Conservation (phyloP, 2,888 invertebrate species). For the Harpagoxenus sublaevis region DNA sequence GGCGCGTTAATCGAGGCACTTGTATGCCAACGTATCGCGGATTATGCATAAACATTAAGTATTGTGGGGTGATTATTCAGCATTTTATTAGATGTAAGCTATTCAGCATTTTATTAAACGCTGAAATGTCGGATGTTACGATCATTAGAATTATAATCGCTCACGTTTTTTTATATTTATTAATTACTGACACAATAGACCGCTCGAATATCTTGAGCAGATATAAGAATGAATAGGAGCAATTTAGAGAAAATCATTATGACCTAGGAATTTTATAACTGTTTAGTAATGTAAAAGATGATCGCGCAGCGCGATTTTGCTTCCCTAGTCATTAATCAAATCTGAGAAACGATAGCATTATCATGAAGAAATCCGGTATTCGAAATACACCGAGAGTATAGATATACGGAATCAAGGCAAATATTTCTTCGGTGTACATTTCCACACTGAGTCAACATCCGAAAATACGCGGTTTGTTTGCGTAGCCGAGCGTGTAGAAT, state of each 20-base stretch:
- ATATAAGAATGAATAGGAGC: background rate
- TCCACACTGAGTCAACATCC: slow-evolving; percentile 79
- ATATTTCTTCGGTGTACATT: slow-evolving; percentile 73
- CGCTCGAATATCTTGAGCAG: background rate
- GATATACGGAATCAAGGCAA: slow-evolving; percentile 56
- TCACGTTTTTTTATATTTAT: background rate
- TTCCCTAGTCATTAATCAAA: slow-evolving; percentile 24
- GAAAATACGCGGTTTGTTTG: slow-evolving; percentile 82
- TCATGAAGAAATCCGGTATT: slow-evolving; percentile 12
- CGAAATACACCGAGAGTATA: slow-evolving; percentile 38
- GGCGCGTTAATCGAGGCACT: slow-evolving; percentile 28
- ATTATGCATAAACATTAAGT: slow-evolving; percentile 44
- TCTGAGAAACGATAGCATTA: background rate
- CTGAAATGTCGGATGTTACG: background rate
- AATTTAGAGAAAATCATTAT: background rate
- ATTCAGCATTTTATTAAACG: slow-evolving; percentile 4
- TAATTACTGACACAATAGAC: slow-evolving; percentile 5
- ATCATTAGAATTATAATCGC: slow-evolving; percentile 20
- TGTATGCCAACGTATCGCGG: slow-evolving; percentile 20
- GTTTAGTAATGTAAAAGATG: background rate
- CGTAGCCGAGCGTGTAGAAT: slow-evolving; percentile 77
- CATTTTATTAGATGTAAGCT: slow-evolving; percentile 1
- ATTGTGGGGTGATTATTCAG: background rate
- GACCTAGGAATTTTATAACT: background rate
- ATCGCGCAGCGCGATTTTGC: background rate